Conservation (phyloP, 2,113 vertebrate species). For the Himantopus leucocephalus region DNA sequence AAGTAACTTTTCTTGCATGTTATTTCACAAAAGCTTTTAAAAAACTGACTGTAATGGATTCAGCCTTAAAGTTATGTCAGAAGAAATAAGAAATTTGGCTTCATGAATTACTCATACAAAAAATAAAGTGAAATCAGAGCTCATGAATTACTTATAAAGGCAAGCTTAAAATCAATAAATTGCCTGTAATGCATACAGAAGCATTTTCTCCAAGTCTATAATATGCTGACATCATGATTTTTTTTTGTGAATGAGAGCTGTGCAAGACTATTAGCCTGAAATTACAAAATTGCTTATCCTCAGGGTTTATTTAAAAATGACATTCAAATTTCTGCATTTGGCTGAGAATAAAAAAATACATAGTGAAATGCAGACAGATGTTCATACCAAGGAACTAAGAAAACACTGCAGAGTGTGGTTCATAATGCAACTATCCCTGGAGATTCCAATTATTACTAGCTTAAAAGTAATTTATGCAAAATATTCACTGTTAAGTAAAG, state of each 20-base stretch:
- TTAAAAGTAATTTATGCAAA: neutral
- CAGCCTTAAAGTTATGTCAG: neutral
- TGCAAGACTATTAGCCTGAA: neutral
- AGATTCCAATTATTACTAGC: neutral
- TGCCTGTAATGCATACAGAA: neutral
- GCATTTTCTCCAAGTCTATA: neutral
- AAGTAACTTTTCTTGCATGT: neutral
- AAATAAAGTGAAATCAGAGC: constrained; percentile 16
- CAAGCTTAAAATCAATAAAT: neutral
- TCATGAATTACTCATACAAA: neutral
- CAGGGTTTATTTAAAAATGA: neutral
- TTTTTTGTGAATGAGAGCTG: neutral
- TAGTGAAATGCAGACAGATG: neutral
- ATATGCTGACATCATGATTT: neutral
- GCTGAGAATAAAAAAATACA: neutral
- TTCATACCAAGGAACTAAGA: neutral
- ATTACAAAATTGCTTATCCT: neutral
- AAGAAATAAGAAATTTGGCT: neutral
- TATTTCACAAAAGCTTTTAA: neutral
- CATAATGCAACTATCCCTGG: neutral
- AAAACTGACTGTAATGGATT: neutral
- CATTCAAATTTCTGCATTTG: neutral
- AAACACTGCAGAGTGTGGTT: neutral
- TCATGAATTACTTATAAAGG: constrained; percentile 7
- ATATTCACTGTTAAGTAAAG: neutral